Base-by-base conservation (phyloP, 1,140 invertebrate genomes). In the Drosophila nigrodunni region DNA sequence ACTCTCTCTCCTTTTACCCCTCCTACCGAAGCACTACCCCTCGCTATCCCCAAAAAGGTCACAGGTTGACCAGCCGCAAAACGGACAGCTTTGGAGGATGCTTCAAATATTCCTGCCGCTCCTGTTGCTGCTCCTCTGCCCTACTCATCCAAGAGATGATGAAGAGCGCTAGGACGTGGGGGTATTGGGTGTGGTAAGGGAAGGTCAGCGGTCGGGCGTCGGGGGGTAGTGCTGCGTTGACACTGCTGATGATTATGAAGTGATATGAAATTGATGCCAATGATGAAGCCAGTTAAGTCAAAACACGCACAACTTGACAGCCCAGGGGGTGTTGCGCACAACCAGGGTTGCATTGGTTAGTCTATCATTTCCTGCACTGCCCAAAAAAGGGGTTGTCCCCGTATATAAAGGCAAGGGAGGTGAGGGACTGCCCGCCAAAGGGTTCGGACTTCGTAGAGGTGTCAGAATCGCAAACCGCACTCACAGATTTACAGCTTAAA, bases 191-290 rank as follows among this genome's bases (percentile, higher is more conserved):
- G 59, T 1, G 43, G 18, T 6, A 5, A 35, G 64, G 64, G 61
- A 41, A 4, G 39, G 41, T 41, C 11, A 41, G 39, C 11, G 39
- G 2, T 10, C 0, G 2, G 52, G 37, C 34, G 21, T 18, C 55
- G 46, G 50, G 50, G 39, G 49, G 41, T 41, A 13, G 37, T 34
- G 43, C 47, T 58, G 70, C 74, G 77, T 85, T 90, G 83, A 80
- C 77, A 88, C 72, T 88, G 85, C 64, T 75, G 81, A 89, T 85
- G 85, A 80, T 88, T 88, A 88, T 89, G 77, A 88, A 89, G 78
- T 89, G 85, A 88, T 88, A 88, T 69, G 85, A 88, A 88, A 88
- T 88, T 88, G 85, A 88, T 88, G 85, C 85, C 85, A 89, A 86
- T 81, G 82, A 86, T 86, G 82, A 47, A 62, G 66, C 61, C 78